Conservation (phyloP, 92 coral and sea anemone genomes). For the Phenganax stokvisi region DNA sequence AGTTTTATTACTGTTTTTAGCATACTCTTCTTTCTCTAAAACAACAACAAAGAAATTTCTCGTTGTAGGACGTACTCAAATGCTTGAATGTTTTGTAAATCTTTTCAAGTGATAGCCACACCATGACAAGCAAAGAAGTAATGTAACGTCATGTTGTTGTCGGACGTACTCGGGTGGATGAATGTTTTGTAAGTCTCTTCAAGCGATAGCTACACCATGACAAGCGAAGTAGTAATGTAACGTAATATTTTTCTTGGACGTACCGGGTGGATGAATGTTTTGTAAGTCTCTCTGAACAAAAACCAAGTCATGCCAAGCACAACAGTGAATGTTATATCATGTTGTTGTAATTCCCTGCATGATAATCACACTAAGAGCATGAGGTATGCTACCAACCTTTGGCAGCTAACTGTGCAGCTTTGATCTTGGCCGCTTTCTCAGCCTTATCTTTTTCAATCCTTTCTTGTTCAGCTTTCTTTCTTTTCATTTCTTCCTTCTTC, state of each 20-base stretch:
- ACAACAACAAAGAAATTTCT: slow-evolving; percentile 13
- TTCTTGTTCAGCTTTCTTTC: slow-evolving; percentile 82
- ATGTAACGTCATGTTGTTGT: too few relatives aligned
- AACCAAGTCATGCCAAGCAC: not conserved
- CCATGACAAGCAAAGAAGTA: too few relatives aligned
- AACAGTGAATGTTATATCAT: not conserved
- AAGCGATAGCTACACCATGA: not conserved
- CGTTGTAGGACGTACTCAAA: too few relatives aligned
- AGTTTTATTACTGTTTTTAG: slow-evolving; percentile 57
- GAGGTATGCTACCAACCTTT: slow-evolving; percentile 57
- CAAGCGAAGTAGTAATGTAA: not conserved
- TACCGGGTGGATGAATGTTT: too few relatives aligned
- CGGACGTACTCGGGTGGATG: too few relatives aligned
- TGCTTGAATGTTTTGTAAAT: too few relatives aligned
- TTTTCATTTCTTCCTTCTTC: slow-evolving; percentile 84
- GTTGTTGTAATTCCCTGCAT: not conserved
- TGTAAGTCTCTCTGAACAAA: too few relatives aligned
- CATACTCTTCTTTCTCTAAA: slow-evolving; percentile 91
- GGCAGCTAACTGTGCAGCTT: slow-evolving; percentile 88
- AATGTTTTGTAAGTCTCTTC: too few relatives aligned
- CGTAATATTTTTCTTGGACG: too few relatives aligned
- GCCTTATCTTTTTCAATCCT: slow-evolving; percentile 85
- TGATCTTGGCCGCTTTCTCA: slow-evolving; percentile 56
- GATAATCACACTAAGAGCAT: not conserved
- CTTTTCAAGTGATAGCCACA: too few relatives aligned